phyloP scores from a whole-genome alignment of 2,888 invertebrate species.

The Fragum fragum region DNA sequence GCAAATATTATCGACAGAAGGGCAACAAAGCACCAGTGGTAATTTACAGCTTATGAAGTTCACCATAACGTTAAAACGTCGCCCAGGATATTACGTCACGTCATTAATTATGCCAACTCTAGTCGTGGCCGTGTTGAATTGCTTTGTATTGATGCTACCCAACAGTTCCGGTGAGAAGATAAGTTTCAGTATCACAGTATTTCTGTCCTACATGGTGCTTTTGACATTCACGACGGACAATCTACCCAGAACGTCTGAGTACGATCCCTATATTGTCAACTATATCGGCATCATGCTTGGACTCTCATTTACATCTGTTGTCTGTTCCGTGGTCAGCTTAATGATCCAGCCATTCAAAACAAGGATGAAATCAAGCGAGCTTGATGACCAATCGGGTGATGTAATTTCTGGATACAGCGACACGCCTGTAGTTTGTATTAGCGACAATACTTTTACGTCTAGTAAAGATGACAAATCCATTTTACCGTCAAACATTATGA shows the following conservation, averaged over 20 bases:
- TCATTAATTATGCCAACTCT: conserved; percentile 40
- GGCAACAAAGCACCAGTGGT: neutral
- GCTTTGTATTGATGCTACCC: conserved; percentile 45
- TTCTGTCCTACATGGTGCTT: conserved; percentile 48
- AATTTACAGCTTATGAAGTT: neutral
- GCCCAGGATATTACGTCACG: conserved; percentile 35
- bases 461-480: neutral
- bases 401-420: neutral
- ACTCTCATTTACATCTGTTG: conserved; percentile 9
- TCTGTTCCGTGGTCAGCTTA: conserved; percentile 20
- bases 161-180: conserved; percentile 49
- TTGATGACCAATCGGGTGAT: neutral
- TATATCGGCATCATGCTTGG: conserved; percentile 23
- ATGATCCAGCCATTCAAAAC: conserved; percentile 3
- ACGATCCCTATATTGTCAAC: conserved; percentile 22
- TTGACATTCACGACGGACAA: conserved; percentile 32
- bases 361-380: neutral
- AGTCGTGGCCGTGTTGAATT: conserved; percentile 33
- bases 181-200: conserved; percentile 40
- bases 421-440: neutral
- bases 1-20: neutral
- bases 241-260: conserved; percentile 44
- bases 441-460: neutral
- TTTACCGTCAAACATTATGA: neutral
- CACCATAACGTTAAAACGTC: neutral